Conservation (phyloP, 2,113 vertebrate genomes). For the Bubalus kerabau region DNA sequence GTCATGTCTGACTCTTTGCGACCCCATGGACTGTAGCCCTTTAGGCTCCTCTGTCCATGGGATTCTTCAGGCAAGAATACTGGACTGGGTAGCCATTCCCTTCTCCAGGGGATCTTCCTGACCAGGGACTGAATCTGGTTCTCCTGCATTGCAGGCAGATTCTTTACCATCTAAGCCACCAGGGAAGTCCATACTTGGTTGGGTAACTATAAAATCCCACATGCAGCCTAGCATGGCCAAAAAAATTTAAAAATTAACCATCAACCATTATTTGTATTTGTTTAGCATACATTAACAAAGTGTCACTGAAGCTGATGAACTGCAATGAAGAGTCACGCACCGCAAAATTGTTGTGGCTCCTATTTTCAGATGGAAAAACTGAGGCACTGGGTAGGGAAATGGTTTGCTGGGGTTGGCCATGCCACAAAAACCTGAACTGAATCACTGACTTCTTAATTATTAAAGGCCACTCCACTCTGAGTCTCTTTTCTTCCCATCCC, state of each 20-base stretch:
- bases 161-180: neutral
- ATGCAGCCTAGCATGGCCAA: neutral
- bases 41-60: neutral
- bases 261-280: neutral
- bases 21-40: neutral
- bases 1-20: neutral
- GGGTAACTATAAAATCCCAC: neutral
- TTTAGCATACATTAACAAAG: neutral
- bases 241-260: neutral
- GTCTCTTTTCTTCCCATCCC: neutral
- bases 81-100: neutral
- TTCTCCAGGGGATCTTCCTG: neutral
- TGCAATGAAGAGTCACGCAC: neutral
- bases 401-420: neutral
- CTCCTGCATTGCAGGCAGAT: neutral
- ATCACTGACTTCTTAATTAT: neutral
- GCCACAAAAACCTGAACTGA: neutral
- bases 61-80: neutral
- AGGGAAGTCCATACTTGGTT: neutral
- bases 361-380: neutral
- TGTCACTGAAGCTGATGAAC: neutral
- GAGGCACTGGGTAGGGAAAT: neutral
- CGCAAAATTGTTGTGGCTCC: neutral
- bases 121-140: neutral
- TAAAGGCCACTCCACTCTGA: neutral